These are phyloP conservation scores for Mesorhabditis sp. DNA, from an alignment of 2,888 invertebrate genomes.

Conservation along the genomic window DNA sequence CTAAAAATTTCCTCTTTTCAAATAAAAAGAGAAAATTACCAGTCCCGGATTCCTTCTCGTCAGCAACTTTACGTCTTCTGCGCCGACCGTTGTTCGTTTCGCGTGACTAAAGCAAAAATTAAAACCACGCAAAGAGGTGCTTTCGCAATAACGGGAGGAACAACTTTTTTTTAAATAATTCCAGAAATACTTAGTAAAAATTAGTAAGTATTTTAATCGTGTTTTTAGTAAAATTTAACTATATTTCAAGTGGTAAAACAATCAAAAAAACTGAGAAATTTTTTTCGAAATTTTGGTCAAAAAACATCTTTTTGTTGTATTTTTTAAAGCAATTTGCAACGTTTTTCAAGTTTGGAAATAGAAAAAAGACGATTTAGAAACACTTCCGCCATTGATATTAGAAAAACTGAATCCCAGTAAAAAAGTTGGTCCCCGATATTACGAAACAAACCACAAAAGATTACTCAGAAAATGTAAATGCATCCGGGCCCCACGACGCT, in stretches of 20 bases:
- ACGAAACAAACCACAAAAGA: background rate
- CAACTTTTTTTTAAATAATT: too few species aligned
- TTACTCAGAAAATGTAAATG: conserved; percentile 21
- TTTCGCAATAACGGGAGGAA: too few species aligned
- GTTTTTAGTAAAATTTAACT: too few species aligned
- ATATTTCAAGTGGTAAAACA: too few species aligned
- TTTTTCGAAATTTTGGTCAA: background rate
- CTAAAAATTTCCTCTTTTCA: background rate
- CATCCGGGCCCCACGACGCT: conserved; percentile 25
- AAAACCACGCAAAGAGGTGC: too few species aligned
- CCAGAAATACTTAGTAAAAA: too few species aligned
- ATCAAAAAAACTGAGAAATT: background rate
- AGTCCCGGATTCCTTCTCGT: conserved; percentile 26
- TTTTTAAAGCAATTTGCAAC: background rate
- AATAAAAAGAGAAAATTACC: conserved; percentile 16
- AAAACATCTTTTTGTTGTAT: background rate
- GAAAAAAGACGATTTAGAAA: background rate
- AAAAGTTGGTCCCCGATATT: background rate
- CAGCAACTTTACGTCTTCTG: conserved; percentile 27
- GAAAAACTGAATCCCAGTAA: too few species aligned
- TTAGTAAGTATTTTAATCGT: too few species aligned
- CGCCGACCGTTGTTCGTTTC: conserved; percentile 17
- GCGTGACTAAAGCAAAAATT: conserved; percentile 19
- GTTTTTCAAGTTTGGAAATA: background rate
- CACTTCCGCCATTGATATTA: background rate